Evolutionary conservation across 2,113 vertebrate genomes (phyloP).

Genomic region (Herpailurus yagouaroundi): DNA sequence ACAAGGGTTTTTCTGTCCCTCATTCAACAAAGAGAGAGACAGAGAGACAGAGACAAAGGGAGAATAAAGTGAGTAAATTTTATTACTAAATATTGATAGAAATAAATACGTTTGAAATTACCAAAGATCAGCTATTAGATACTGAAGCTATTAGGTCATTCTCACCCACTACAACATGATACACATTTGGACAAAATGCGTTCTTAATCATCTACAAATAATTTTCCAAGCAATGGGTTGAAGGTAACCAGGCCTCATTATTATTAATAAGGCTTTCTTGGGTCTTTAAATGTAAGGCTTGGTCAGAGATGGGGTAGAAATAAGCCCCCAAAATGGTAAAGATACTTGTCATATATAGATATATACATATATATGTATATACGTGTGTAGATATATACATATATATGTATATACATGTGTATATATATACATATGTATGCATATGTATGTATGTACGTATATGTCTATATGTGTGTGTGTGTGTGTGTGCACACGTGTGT

Average conservation of each 20-base stretch:
- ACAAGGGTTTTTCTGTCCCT: constrained; percentile 22
- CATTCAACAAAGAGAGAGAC: neutral
- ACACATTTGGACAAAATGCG: neutral
- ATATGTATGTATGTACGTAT: too few relatives aligned
- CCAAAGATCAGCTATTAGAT: neutral
- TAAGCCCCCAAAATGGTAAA: neutral
- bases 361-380: too few relatives aligned
- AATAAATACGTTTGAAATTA: neutral
- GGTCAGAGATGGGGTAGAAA: neutral
- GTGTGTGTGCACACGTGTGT: neutral
- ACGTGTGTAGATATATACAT: too few relatives aligned
- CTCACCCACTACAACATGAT: neutral
- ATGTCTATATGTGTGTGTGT: neutral
- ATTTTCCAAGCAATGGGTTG: neutral
- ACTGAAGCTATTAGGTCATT: neutral
- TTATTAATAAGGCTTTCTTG: neutral
- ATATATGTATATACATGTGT: too few relatives aligned
- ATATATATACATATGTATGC: fast-evolving
- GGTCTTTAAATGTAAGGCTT: neutral
- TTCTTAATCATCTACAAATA: neutral
- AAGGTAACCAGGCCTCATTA: neutral
- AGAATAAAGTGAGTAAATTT: neutral
- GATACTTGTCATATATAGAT: neutral
- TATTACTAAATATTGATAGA: constrained; percentile 1
- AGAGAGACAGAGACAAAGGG: neutral